Percentiles rank a stretch among this genome's conserved stretches.
Evolutionary conservation across 2,797 vertebrate species (phyloP).

Genomic region (Allobates femoralis): DNA sequence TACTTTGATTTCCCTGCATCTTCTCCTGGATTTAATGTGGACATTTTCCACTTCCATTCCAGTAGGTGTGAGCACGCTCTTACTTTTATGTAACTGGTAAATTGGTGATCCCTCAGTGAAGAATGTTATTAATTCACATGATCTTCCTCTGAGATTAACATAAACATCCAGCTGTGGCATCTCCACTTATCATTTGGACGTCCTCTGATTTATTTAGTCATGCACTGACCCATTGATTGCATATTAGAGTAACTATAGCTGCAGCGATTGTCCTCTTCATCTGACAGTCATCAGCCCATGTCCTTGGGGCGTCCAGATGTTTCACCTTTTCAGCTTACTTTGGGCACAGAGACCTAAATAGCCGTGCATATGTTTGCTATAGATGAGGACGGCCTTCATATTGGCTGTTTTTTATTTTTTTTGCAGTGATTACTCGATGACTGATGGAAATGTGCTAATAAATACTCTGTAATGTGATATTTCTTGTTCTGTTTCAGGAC

Average conservation of each 20-base stretch:
- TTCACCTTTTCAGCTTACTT: slow-evolving; percentile 26
- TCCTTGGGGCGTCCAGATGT: slow-evolving; percentile 45
- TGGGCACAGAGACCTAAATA: not conserved
- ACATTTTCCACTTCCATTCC: no score
- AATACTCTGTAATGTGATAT: not conserved
- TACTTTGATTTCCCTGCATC: no score
- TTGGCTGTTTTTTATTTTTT: not conserved
- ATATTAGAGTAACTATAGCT: not conserved
- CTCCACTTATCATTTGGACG: not conserved
- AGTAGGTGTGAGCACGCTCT: no score
- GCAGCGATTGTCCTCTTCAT: slow-evolving; percentile 9
- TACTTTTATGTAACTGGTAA: no score
- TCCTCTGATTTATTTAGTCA: slow-evolving; percentile 11
- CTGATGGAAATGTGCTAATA: no score
- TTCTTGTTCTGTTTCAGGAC: slow-evolving; percentile 77
- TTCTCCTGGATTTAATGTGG: no score
- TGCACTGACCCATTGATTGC: slow-evolving; percentile 9
- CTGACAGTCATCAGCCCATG: slow-evolving; percentile 40
- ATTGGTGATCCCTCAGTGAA: no score
- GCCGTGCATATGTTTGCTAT: not conserved
- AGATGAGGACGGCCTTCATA: not conserved
- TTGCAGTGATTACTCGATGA: not conserved
- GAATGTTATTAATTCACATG: no score
- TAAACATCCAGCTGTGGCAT: no score
- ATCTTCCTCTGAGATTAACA: no score